Evolutionary conservation across 2,888 invertebrate species (phyloP).

Genomic region (Argyresthia goedartella): DNA sequence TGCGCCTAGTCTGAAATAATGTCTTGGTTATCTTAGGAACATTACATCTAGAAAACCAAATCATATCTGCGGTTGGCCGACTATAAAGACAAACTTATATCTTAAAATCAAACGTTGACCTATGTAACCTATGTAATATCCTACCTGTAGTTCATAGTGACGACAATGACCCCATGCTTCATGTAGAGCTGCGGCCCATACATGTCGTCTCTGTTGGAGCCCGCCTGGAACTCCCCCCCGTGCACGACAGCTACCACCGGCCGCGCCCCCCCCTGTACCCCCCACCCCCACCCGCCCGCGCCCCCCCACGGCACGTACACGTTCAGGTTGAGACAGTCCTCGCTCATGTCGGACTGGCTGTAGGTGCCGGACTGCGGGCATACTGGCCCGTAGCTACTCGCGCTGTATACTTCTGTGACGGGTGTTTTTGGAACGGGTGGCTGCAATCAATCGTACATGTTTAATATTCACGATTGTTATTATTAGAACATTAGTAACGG

Average conservation of each 20-base stretch:
- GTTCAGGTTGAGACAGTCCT: conserved; percentile 24
- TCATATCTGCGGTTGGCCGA: too few relatives aligned
- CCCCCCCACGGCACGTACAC: conserved; percentile 20
- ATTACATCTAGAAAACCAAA: too few relatives aligned
- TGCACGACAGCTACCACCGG: conserved; percentile 31
- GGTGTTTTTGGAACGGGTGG: conserved; percentile 21
- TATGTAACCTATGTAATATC: too few relatives aligned
- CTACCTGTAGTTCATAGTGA: conserved; percentile 34
- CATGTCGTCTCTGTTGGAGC: conserved; percentile 19
- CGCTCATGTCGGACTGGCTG: conserved; percentile 19
- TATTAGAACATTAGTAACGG: too few relatives aligned
- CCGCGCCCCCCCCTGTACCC: too few relatives aligned
- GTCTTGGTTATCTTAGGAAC: neutral
- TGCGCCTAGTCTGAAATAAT: conserved; percentile 27
- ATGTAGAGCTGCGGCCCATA: conserved; percentile 30
- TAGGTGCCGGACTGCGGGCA: conserved; percentile 19
- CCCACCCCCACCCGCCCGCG: neutral
- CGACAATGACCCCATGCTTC: conserved; percentile 26
- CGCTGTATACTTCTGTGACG: conserved; percentile 19
- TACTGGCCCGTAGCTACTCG: conserved; percentile 17
- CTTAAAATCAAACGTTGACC: too few relatives aligned
- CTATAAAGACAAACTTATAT: too few relatives aligned
- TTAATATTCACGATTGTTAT: too few relatives aligned
- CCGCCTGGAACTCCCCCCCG: conserved; percentile 24
- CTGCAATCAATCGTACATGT: too few relatives aligned